A percentile compares a stretch with the other conserved stretches of the same genome.
Evolutionary conservation across 2,113 vertebrate genomes (phyloP).

Genomic region (Centropristis striata): DNA sequence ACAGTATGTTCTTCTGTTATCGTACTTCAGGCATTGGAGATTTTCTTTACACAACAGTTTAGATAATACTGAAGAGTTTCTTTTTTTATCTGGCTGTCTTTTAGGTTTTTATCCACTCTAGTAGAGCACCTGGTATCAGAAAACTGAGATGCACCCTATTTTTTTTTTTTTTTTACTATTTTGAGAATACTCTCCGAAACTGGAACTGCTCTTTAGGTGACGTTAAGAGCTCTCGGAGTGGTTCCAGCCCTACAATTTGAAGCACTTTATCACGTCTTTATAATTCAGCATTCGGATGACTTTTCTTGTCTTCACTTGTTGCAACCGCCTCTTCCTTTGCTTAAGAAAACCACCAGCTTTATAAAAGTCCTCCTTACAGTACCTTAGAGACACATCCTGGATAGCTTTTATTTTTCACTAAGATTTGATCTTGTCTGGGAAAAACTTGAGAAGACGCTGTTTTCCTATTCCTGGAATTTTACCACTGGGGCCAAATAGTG

Average conservation of each 20-base stretch:
- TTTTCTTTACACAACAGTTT: neutral
- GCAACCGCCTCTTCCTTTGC: neutral
- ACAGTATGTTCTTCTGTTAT: neutral
- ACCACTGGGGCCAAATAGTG: neutral
- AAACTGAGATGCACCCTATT: constrained; percentile 5
- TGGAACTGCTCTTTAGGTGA: constrained; percentile 11
- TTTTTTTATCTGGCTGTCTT: neutral
- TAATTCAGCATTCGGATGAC: neutral
- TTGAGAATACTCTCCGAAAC: constrained; percentile 36
- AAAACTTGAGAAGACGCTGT: neutral
- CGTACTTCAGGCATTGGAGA: neutral
- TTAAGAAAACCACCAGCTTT: neutral
- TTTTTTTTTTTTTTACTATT: constrained; percentile 35
- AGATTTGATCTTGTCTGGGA: neutral
- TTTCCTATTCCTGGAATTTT: neutral
- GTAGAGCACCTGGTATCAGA: neutral
- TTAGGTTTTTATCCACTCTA: neutral
- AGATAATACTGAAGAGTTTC: too few species aligned
- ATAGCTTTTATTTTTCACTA: neutral
- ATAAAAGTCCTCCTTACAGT: neutral
- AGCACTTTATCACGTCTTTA: neutral
- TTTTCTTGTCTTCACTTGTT: neutral
- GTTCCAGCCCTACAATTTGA: neutral
- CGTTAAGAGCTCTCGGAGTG: neutral
- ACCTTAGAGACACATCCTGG: neutral